A percentile compares a stretch with the other conserved stretches of the same genome.
Conservation (phyloP, 30 jellyfish, hydroid and myxozoan species). For the Aurelia sp. region DNA sequence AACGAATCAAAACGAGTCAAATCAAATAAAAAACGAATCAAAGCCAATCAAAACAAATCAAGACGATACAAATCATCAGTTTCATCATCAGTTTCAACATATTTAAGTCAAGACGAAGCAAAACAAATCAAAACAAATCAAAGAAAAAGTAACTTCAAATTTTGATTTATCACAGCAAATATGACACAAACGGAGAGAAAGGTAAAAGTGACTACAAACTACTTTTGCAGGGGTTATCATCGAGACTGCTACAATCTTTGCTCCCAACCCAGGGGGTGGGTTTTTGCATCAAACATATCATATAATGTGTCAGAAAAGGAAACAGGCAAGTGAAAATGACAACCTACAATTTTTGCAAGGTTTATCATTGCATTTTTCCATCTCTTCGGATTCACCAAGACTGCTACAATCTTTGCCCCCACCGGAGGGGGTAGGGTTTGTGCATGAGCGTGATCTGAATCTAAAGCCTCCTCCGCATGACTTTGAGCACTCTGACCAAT, state of each 20-base stretch:
- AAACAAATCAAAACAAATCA: too few species aligned
- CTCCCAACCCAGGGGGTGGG: slow-evolving; percentile 85
- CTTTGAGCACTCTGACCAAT: slow-evolving; percentile 81
- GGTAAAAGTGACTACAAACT: slow-evolving; percentile 47
- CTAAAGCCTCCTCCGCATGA: slow-evolving; percentile 89
- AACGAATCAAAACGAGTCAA: too few species aligned
- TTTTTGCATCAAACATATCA: slow-evolving; percentile 58
- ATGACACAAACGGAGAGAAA: not conserved
- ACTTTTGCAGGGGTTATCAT: slow-evolving; percentile 70
- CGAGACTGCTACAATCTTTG: slow-evolving; percentile 70
- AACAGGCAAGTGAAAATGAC: too few species aligned
- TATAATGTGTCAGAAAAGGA: too few species aligned
- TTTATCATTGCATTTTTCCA: slow-evolving; percentile 55
- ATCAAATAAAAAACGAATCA: too few species aligned
- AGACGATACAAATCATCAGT: too few species aligned
- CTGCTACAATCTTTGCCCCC: slow-evolving; percentile 89
- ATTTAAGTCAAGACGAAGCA: too few species aligned
- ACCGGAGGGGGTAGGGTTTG: slow-evolving; percentile 82
- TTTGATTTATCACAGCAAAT: too few species aligned
- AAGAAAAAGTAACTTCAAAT: too few species aligned
- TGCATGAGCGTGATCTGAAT: slow-evolving; percentile 77
- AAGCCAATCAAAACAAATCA: too few species aligned
- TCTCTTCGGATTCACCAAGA: slow-evolving; percentile 68
- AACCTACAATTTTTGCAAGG: slow-evolving; percentile 81
- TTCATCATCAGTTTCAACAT: too few species aligned